Percentiles rank a stretch among this genome's conserved stretches.
Evolutionary conservation across 2,797 vertebrate genomes (phyloP).

Genomic region (Enoplosus armatus): DNA sequence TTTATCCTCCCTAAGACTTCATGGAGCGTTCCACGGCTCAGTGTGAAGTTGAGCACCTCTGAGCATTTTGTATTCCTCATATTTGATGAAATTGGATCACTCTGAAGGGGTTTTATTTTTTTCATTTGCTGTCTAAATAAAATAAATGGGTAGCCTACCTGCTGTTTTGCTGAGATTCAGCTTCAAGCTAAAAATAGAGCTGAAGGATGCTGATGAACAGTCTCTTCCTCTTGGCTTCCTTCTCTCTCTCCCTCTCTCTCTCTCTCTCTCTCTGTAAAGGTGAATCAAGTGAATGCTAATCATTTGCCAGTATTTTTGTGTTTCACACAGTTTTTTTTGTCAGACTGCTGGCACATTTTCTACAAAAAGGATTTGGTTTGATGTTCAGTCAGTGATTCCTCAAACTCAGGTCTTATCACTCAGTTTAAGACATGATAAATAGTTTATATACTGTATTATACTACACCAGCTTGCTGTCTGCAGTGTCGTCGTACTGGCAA

Average conservation of each 20-base stretch:
- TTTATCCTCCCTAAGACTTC: conserved; percentile 18
- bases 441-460: conserved; percentile 23
- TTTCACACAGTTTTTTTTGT: neutral
- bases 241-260: conserved; percentile 41
- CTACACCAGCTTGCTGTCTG: conserved; percentile 29
- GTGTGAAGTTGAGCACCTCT: conserved; percentile 34
- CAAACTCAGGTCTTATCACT: conserved; percentile 22
- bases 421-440: conserved; percentile 33
- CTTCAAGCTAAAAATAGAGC: conserved; percentile 81
- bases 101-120: conserved; percentile 40
- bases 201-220: conserved; percentile 67
- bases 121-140: conserved; percentile 62
- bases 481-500: conserved; percentile 36
- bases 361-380: conserved; percentile 7
- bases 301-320: conserved; percentile 14
- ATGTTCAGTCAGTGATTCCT: conserved; percentile 15
- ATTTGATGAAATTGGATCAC: conserved; percentile 59
- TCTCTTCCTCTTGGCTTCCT: conserved; percentile 22
- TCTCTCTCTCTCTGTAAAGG: conserved; percentile 33
- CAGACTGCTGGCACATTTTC: conserved; percentile 17
- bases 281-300: conserved; percentile 18
- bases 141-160: conserved; percentile 66
- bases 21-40: conserved; percentile 12
- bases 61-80: conserved; percentile 39
- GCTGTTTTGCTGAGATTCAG: conserved; percentile 69